phyloP scores from a whole-genome alignment of 2,113 vertebrate genomes.

The Sprattus sprattus region DNA sequence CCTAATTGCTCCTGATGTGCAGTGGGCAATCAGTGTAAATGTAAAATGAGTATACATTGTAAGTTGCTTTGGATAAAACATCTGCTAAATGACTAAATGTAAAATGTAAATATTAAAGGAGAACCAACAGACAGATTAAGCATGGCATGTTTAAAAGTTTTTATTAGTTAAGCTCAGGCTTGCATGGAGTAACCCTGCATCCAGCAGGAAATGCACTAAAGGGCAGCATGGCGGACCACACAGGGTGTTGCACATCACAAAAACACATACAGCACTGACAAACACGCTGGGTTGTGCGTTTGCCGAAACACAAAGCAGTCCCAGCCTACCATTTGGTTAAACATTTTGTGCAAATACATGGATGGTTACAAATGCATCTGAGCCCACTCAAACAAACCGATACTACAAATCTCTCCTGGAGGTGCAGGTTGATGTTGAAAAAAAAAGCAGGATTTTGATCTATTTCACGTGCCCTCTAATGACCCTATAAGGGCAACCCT shows the following conservation, averaged over 20 bases:
- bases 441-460: neutral
- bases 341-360: neutral
- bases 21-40: no score
- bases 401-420: neutral
- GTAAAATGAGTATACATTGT: no score
- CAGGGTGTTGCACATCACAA: neutral
- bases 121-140: neutral
- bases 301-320: neutral
- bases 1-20: no score
- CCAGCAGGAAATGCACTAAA: neutral
- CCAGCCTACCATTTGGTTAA: neutral
- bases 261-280: neutral
- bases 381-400: neutral
- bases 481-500: constrained; percentile 19
- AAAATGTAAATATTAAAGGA: no score
- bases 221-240: neutral
- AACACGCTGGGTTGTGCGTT: neutral
- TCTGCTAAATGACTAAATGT: no score
- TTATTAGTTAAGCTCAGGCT: constrained; percentile 10
- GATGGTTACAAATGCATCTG: neutral
- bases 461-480: constrained; percentile 11
- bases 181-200: constrained; percentile 8
- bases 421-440: neutral
- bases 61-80: no score
- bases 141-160: neutral